Base-by-base conservation (phyloP, 2,113 vertebrate species). In the Malurus cyaneus region DNA sequence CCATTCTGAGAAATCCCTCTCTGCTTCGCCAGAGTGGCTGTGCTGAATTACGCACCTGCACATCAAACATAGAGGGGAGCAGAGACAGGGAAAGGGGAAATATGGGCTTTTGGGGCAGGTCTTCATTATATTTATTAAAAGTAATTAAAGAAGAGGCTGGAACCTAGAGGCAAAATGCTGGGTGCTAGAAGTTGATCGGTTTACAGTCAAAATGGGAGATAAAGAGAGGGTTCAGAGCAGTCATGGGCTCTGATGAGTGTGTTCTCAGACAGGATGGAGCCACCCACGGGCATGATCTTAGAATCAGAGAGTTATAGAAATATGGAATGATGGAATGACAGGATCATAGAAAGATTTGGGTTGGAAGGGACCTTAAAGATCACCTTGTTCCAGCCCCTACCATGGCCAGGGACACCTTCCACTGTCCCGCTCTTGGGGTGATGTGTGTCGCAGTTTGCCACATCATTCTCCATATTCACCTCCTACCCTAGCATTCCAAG, bases 251-350 rank as follows among this genome's bases (percentile, higher is more conserved):
- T 44, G 62, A 69, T 70, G 7, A 0, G 2, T 18, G 3, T 56
- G 15, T 29, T 73, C 80, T 77, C 77, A 80, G 41, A 12, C 3
- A 15, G n/a, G 9, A 31, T 18, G 52, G 44, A 81, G n/a, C 19
- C 83, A 70, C 8, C 19, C 59, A 19, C 0, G 1, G 46, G 46
- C 29, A 59, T 3, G 0, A 3, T 29, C 50, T 41, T 31, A 53
- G 14, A 61, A 11, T 31, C 78, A 20, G 13, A 64, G 39, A 31
- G 21, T 49, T 49, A 23, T 4, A 49, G 47, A 49, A 12, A 49
- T 49, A 23, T 49, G 19, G 46, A 46, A 46, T 46, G 46, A 9
- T 26, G 47, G 17, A 61, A 11, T 25, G 70, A 20, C 16, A 64
- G 41, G 26, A 28, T 57, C 44, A 9, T 1, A 9, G 47, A 11